Percentiles rank a stretch among this genome's conserved stretches.
These are phyloP conservation scores for Theristicus caerulescens DNA, from an alignment of 2,113 vertebrate species.

Conservation along the genomic window DNA sequence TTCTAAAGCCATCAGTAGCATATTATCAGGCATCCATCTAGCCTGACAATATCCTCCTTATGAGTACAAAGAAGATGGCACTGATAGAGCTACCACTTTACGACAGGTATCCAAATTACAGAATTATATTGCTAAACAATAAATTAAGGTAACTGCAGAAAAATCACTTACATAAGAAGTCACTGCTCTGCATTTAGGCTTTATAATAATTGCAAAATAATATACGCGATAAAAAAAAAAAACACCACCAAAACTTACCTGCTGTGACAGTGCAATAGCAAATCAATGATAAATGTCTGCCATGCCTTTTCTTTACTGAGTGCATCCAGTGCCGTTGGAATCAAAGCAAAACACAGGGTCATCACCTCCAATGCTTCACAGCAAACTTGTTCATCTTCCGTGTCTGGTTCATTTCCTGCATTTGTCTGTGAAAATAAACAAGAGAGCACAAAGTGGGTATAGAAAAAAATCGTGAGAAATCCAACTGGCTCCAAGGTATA, in stretches of 20 bases:
- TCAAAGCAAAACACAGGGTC: conserved; percentile 97
- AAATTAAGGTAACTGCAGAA: background rate
- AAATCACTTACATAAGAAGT: background rate
- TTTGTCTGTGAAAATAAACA: conserved; percentile 84
- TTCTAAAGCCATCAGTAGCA: background rate
- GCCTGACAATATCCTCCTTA: background rate
- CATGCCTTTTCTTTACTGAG: conserved; percentile 99
- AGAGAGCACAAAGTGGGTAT: background rate
- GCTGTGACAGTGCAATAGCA: conserved; percentile 98
- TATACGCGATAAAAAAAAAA: background rate
- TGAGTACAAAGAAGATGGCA: background rate
- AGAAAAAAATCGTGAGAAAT: background rate
- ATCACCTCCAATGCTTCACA: conserved; percentile 98
- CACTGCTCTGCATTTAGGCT: background rate
- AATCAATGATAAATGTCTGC: conserved; percentile 98
- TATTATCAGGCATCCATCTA: background rate
- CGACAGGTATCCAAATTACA: background rate
- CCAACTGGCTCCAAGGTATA: background rate
- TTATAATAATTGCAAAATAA: background rate
- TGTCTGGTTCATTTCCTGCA: conserved; percentile 91
- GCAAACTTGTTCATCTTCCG: conserved; percentile 98
- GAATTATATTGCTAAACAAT: background rate
- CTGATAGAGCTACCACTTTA: background rate
- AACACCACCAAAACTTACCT: conserved; percentile 80
- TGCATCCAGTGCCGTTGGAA: conserved; percentile 94